Evolutionary conservation across 2,113 vertebrate species (phyloP).

Genomic region (Nycticebus coucang): DNA sequence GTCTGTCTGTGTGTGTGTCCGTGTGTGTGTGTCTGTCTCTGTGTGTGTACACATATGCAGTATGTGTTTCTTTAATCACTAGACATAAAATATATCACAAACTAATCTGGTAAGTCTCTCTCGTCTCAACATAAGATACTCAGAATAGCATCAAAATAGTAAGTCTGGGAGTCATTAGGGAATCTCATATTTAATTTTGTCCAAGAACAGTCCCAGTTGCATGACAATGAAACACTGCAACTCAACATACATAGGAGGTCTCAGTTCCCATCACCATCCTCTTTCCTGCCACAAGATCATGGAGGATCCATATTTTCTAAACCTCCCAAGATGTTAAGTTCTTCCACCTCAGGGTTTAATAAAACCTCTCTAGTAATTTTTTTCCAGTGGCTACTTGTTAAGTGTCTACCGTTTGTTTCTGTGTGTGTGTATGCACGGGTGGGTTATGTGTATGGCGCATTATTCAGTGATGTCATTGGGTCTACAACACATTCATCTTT

Average conservation of each 20-base stretch:
- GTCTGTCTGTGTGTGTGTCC: too few species aligned
- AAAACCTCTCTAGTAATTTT: neutral
- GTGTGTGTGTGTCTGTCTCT: too few species aligned
- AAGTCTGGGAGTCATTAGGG: slow-evolving; percentile 6
- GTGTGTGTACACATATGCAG: too few species aligned
- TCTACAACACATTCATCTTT: neutral
- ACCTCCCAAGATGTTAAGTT: neutral
- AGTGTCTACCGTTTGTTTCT: neutral
- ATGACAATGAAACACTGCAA: neutral
- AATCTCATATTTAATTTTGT: slow-evolving; percentile 10
- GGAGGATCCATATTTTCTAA: neutral
- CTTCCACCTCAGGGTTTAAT: neutral
- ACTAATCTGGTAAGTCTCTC: neutral
- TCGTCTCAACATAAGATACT: slow-evolving; percentile 25
- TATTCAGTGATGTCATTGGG: neutral
- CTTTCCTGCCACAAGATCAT: neutral
- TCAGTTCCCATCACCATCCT: neutral
- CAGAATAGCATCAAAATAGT: neutral
- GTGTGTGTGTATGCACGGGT: neutral
- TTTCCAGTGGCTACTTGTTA: slow-evolving; percentile 3
- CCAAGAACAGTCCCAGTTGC: neutral
- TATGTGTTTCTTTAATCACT: neutral
- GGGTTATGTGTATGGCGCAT: neutral
- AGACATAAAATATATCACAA: slow-evolving; percentile 36
- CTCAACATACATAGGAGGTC: neutral